phyloP scores from a whole-genome alignment of 2,888 invertebrate genomes.

The Volucella inflata region DNA sequence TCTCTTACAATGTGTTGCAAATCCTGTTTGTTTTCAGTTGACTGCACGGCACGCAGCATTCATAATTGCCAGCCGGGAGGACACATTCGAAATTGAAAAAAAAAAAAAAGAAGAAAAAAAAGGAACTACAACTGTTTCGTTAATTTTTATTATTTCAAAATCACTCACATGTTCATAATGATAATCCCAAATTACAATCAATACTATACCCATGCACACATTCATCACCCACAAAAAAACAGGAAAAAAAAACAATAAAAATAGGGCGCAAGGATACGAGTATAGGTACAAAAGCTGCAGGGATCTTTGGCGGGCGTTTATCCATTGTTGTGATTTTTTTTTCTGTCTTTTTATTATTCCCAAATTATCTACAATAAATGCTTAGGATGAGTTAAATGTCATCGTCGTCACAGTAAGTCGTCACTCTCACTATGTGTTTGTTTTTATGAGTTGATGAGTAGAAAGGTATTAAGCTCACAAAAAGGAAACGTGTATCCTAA shows the following conservation, averaged over 20 bases:
- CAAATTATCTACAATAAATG: conserved; percentile 9
- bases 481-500: conserved; percentile 34
- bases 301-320: conserved; percentile 39
- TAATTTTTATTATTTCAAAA: conserved; percentile 82
- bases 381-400: conserved; percentile 8
- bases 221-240: conserved; percentile 57
- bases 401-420: too few relatives aligned
- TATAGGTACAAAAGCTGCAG: conserved; percentile 18
- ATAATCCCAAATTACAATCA: conserved; percentile 80
- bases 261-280: too few relatives aligned
- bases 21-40: conserved; percentile 66
- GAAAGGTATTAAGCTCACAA: neutral
- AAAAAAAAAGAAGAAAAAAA: conserved; percentile 31
- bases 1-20: conserved; percentile 56
- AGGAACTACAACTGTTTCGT: conserved; percentile 80
- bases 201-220: conserved; percentile 40
- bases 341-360: conserved; percentile 15
- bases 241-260: neutral
- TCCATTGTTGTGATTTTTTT: conserved; percentile 32
- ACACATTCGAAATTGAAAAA: conserved; percentile 61
- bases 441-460: neutral
- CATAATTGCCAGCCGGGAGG: conserved; percentile 39
- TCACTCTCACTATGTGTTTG: too few relatives aligned
- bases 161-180: conserved; percentile 82
- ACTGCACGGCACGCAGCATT: conserved; percentile 53